Percentiles rank a stretch among this genome's conserved stretches.
Evolutionary conservation across 2,113 vertebrate genomes (phyloP).

Genomic region (Paracanthobrama guichenoti): DNA sequence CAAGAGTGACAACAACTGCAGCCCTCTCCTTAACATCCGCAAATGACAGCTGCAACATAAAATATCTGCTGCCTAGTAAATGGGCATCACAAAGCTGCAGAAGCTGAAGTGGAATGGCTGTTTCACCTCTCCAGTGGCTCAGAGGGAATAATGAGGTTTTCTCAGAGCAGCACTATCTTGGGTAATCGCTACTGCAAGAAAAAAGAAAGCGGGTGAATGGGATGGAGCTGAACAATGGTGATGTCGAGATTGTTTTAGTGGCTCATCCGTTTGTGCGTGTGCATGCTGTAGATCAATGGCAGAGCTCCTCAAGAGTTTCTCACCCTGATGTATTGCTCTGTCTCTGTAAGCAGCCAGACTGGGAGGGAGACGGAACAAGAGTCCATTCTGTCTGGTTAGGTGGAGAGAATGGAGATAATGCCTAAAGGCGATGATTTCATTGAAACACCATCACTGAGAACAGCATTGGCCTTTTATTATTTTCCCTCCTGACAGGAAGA

Average conservation of each 20-base stretch:
- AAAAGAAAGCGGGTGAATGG: neutral
- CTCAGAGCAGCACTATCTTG: neutral
- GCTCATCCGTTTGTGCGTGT: slow-evolving; percentile 24
- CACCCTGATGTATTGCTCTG: slow-evolving; percentile 19
- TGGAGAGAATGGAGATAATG: slow-evolving; percentile 19
- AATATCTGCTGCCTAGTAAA: slow-evolving; percentile 26
- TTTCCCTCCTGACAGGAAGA: neutral
- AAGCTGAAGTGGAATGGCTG: slow-evolving; percentile 24
- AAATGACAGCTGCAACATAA: slow-evolving; percentile 17
- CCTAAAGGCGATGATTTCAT: neutral
- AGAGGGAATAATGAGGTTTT: slow-evolving; percentile 38
- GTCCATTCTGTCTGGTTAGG: slow-evolving; percentile 23
- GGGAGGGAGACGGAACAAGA: slow-evolving; percentile 5
- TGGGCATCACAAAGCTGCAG: slow-evolving; percentile 1
- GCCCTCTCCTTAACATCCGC: neutral
- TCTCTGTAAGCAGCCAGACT: slow-evolving; percentile 17
- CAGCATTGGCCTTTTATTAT: slow-evolving; percentile 2
- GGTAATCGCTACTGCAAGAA: neutral
- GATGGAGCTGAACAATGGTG: neutral
- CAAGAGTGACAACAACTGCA: slow-evolving; percentile 1
- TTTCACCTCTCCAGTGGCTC: slow-evolving; percentile 26
- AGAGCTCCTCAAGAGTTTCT: slow-evolving; percentile 29
- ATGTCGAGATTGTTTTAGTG: slow-evolving; percentile 23
- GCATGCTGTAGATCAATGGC: slow-evolving; percentile 43
- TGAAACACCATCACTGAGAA: neutral